Evolutionary conservation across 2,113 vertebrate genomes (phyloP), one percentile per base, ranked within the genome.

Genomic region (Sinocyclocheilus anophthalmus): DNA sequence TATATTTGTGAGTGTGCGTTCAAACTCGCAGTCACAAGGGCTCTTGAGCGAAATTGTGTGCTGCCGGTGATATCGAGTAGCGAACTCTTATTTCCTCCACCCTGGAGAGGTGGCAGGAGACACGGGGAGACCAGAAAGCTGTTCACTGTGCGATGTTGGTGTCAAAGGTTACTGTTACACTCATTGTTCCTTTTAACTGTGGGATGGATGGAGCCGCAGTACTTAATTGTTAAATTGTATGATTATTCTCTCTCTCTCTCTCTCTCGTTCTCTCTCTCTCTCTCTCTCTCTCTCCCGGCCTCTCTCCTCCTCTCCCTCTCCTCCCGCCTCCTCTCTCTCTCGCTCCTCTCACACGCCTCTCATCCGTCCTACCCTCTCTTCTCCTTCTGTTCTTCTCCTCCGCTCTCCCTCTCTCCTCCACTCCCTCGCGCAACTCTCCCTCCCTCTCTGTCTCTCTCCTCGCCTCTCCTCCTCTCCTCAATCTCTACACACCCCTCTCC

Each of bases 221-320:
- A 73, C 30, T 83, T 84, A 73, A 84, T 84, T 84, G 82, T 84
- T 75, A 75, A 73, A 84, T 84, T 59, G 69, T 84, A 33, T 73
- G 39, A 79, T 85, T 65, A 63, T 63, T 83, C 69, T 67, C 48
- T 83, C 78, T 81, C 37, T 63, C 24, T 59, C 80, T 50, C 84
- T 53, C 59, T 48, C 53, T 3, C 37, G 26, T 75, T 24, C 65
- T 73, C 70, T 61, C 26, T 24, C 26, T 83, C 30, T 59, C 48
- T 26, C 26, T 26, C 26, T 26, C 26, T 26, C 26, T 26, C 26
- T 26, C 26, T 67, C n/a, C n/a, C n/a, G n/a, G n/a, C n/a, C 48
- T 83, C 78, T 81, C 37, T 63, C n/a, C n/a, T n/a, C n/a, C 24
- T 59, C 79, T 50, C 84, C 42, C 59, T 48, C 53, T 3, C n/a